A percentile compares a stretch with the other conserved stretches of the same genome.
Conservation (phyloP, 2,888 invertebrate genomes). For the Polietes domitor region DNA sequence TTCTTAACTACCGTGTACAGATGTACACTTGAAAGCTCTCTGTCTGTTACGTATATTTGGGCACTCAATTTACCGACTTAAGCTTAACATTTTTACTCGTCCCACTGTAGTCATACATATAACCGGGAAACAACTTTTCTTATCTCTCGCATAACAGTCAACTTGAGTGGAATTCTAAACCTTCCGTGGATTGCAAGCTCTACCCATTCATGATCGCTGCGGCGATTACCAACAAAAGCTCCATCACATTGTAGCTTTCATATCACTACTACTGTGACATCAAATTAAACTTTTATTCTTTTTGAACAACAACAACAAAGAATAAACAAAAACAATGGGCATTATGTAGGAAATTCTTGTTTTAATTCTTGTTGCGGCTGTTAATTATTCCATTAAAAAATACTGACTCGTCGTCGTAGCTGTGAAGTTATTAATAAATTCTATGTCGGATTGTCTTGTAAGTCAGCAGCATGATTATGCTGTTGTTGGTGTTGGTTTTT, state of each 20-base stretch:
- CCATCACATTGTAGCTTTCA: constrained; percentile 18
- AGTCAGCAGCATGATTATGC: constrained; percentile 13
- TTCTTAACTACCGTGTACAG: neutral
- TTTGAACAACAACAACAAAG: constrained; percentile 3
- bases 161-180: constrained; percentile 16
- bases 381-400: constrained; percentile 60
- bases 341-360: constrained; percentile 45
- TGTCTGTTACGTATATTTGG: neutral
- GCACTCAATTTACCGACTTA: neutral
- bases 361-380: too few species aligned
- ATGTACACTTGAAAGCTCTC: neutral
- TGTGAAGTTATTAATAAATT: constrained; percentile 63
- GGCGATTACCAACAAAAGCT: constrained; percentile 28
- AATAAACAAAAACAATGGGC: constrained; percentile 18
- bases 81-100: neutral
- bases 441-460: constrained; percentile 32
- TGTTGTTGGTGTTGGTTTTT: constrained; percentile 38
- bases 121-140: constrained; percentile 33
- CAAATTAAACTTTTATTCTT: constrained; percentile 30
- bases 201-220: neutral
- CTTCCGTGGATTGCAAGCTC: constrained; percentile 46
- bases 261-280: neutral
- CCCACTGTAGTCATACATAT: neutral
- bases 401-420: neutral
- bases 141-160: neutral